phyloP scores from a whole-genome alignment of 1,140 invertebrate genomes.

The Leptestheria dahalacensis region DNA sequence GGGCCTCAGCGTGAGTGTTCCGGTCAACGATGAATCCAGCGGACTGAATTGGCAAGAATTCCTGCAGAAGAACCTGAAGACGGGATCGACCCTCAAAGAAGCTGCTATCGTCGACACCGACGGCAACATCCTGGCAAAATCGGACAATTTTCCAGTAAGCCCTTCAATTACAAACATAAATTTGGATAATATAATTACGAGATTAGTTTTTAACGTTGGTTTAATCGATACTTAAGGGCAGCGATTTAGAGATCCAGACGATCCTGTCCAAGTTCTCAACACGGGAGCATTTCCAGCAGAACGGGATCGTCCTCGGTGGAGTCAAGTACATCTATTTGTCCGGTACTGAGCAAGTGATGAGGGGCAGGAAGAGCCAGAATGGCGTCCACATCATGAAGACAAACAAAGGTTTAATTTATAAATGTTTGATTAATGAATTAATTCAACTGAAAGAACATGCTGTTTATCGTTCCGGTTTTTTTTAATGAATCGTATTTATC shows the following conservation, averaged over 20 bases:
- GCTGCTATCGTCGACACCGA: background rate
- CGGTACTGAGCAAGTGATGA: background rate
- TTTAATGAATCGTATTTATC: too few relatives aligned
- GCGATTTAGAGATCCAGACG: background rate
- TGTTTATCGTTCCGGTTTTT: too few relatives aligned
- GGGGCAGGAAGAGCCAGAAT: background rate
- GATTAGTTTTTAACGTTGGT: background rate
- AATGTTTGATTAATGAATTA: too few relatives aligned
- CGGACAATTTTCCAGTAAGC: background rate
- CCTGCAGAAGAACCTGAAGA: background rate
- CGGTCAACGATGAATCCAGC: too few relatives aligned
- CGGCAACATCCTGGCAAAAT: background rate
- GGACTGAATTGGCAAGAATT: background rate
- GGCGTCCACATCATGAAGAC: background rate
- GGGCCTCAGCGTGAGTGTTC: too few relatives aligned
- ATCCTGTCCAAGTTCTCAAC: background rate
- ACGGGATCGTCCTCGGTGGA: background rate
- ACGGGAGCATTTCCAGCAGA: background rate
- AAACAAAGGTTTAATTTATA: background rate
- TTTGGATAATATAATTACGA: background rate
- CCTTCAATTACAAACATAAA: too few relatives aligned
- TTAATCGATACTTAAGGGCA: background rate
- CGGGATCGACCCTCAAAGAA: background rate
- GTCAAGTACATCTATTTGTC: background rate
- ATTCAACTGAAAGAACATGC: too few relatives aligned